Percentiles rank a stretch among this genome's conserved stretches.
phyloP scores from a whole-genome alignment of 2,797 vertebrate genomes.

The Chelon labrosus region DNA sequence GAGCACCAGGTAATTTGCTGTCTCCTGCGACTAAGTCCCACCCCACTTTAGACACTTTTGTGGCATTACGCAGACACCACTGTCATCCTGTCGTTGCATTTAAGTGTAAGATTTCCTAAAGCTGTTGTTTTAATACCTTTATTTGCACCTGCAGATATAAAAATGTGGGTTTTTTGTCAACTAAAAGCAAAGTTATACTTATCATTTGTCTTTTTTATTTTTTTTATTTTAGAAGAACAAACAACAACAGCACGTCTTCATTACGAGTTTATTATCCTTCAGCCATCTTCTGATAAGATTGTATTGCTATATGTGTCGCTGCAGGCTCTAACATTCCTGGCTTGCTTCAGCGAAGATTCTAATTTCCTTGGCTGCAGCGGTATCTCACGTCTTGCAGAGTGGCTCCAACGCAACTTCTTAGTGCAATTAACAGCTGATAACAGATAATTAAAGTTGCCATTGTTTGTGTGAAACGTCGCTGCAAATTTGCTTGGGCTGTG shows the following conservation, averaged over 20 bases:
- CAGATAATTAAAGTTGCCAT: constrained; percentile 58
- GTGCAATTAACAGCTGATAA: constrained; percentile 62
- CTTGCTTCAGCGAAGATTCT: constrained; percentile 5
- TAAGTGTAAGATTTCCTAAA: background rate
- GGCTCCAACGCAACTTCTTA: constrained; percentile 27
- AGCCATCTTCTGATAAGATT: constrained; percentile 27
- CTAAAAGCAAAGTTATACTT: background rate
- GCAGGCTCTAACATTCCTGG: constrained; percentile 16
- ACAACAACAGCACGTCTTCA: background rate
- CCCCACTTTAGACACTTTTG: background rate
- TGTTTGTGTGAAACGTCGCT: constrained; percentile 50
- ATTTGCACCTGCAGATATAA: background rate
- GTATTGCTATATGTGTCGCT: constrained; percentile 9
- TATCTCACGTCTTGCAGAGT: constrained; percentile 42
- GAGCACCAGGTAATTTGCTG: background rate
- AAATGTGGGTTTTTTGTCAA: background rate
- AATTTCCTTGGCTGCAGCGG: constrained; percentile 26
- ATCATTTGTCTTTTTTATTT: background rate
- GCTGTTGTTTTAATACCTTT: background rate
- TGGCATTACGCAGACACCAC: background rate
- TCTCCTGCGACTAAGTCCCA: background rate
- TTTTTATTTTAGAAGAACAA: background rate
- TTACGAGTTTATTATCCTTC: constrained; percentile 1
- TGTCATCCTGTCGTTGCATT: too few species aligned
- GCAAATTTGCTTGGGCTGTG: constrained; percentile 29